Percentiles rank a stretch among this genome's conserved stretches.
Conservation (phyloP, 2,113 vertebrate species). For the Hydropotes inermis region DNA sequence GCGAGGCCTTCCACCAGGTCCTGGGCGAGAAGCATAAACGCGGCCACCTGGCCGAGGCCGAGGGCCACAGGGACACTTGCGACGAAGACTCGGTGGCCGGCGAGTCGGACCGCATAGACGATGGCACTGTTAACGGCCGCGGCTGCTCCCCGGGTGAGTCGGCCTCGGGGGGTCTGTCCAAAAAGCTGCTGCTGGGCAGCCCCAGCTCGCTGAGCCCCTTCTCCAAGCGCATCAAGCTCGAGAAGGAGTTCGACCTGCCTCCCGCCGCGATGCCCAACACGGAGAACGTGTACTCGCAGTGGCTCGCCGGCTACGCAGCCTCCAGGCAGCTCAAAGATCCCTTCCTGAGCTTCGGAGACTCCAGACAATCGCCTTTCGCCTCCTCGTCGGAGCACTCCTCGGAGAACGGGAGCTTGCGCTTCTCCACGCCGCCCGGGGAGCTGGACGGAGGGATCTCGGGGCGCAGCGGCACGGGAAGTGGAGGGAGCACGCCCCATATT, state of each 20-base stretch:
- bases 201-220: constrained; percentile 98
- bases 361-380: constrained; percentile 99
- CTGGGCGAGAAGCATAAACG: constrained; percentile 93
- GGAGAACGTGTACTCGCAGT: constrained; percentile 99
- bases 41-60: constrained; percentile 92
- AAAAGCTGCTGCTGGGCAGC: constrained; percentile 98
- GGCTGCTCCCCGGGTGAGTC: constrained; percentile 97
- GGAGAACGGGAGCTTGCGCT: constrained; percentile 99
- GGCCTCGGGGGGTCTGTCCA: constrained; percentile 94
- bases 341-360: constrained; percentile 98
- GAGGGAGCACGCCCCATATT: constrained; percentile 98
- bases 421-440: constrained; percentile 98
- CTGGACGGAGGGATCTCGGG: constrained; percentile 97
- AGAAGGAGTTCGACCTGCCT: constrained; percentile 98
- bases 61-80: constrained; percentile 93
- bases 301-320: constrained; percentile 97
- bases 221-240: constrained; percentile 99
- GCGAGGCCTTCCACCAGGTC: constrained; percentile 94
- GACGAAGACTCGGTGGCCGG: constrained; percentile 93
- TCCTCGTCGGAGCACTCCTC: constrained; percentile 99
- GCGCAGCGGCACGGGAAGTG: constrained; percentile 97
- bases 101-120: constrained; percentile 94
- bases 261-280: constrained; percentile 97
- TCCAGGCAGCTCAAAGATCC: constrained; percentile 99
- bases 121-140: constrained; percentile 93